Percentiles rank a stretch among this genome's conserved stretches.
phyloP scores from a whole-genome alignment of 2,797 vertebrate species.

The Alfaro cultratus region DNA sequence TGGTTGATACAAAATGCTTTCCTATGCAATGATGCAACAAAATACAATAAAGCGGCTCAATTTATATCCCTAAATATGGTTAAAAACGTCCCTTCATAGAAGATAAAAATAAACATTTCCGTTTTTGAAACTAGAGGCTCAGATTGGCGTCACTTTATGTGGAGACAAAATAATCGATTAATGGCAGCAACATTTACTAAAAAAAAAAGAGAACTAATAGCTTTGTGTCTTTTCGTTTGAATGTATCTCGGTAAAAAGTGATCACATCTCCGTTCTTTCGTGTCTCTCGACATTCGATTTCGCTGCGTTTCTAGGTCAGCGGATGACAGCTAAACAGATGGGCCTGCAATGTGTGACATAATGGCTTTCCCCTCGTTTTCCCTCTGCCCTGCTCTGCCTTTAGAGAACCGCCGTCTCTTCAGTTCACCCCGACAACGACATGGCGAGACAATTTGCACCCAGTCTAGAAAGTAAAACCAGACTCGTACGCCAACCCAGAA shows the following conservation, averaged over 20 bases:
- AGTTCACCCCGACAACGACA: background rate
- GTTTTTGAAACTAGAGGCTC: background rate
- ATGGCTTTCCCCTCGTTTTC: background rate
- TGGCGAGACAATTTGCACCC: conserved; percentile 9
- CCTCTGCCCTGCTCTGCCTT: conserved; percentile 30
- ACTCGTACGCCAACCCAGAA: conserved; percentile 7
- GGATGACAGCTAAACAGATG: conserved; percentile 58
- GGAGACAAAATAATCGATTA: background rate
- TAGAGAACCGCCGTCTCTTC: conserved; percentile 33
- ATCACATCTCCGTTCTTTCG: conserved; percentile 6
- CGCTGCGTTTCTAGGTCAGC: conserved; percentile 56
- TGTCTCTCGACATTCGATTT: conserved; percentile 33
- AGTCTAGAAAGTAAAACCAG: conserved; percentile 16
- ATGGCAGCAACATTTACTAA: background rate
- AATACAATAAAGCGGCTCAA: background rate
- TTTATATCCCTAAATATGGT: background rate
- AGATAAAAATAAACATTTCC: background rate
- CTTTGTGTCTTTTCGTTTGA: background rate
- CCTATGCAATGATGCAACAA: background rate
- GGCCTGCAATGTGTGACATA: conserved; percentile 42
- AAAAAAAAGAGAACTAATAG: background rate
- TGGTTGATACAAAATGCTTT: background rate
- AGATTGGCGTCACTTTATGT: background rate
- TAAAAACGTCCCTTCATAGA: background rate
- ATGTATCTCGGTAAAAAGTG: background rate